Evolutionary conservation across 2,888 invertebrate species (phyloP).

Genomic region (Tipula unca): DNA sequence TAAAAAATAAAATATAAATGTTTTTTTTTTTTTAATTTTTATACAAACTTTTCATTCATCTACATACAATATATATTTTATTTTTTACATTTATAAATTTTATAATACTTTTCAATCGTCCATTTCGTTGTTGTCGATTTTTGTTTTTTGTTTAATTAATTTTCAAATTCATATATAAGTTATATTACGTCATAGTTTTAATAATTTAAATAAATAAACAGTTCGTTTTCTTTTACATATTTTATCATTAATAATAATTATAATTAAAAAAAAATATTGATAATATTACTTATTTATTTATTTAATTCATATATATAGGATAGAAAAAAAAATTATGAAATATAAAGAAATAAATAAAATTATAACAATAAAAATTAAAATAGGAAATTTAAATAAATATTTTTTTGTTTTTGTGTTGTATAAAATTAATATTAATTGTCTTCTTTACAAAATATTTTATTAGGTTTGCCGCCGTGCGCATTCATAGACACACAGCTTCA

Average conservation of each 20-base stretch:
- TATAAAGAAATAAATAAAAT: slow-evolving; percentile 2
- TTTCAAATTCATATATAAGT: background rate
- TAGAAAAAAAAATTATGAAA: background rate
- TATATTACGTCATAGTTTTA: background rate
- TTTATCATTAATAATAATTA: background rate
- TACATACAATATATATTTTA: background rate
- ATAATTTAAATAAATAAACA: slow-evolving; percentile 14
- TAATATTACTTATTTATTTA: background rate
- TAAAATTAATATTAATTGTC: slow-evolving; percentile 16
- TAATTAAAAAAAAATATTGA: background rate
- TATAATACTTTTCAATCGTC: slow-evolving; percentile 14
- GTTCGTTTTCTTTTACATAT: background rate
- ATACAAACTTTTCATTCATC: background rate
- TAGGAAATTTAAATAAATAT: background rate
- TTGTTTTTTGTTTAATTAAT: background rate
- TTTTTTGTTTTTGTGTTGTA: background rate
- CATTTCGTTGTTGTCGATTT: background rate
- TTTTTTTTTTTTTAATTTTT: background rate
- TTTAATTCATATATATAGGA: background rate
- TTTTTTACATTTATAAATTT: background rate
- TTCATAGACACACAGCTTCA: background rate
- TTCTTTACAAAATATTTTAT: background rate
- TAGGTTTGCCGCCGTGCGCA: background rate
- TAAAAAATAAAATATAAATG: background rate
- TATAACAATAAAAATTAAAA: background rate